Percentiles rank a stretch among this genome's conserved stretches.
These are phyloP conservation scores for Zoanthus solanderi DNA, from an alignment of 92 coral and sea anemone species.

Conservation along the genomic window DNA sequence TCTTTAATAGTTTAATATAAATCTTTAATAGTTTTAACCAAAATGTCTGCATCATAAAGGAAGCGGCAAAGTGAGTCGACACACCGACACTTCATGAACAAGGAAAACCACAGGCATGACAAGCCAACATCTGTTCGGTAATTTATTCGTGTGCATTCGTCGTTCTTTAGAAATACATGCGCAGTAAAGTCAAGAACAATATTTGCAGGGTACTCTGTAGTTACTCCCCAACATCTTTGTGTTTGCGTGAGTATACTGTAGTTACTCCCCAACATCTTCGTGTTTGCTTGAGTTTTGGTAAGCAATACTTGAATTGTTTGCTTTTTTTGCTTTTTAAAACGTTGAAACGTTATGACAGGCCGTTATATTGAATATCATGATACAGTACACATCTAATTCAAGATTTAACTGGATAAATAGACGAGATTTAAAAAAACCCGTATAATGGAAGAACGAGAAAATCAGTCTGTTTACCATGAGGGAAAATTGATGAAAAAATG, in stretches of 20 bases:
- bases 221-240: too few relatives aligned
- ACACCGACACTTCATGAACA: neutral
- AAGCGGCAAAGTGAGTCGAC: neutral
- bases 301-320: too few relatives aligned
- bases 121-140: neutral
- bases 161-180: too few relatives aligned
- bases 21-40: conserved; percentile 1
- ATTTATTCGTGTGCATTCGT: neutral
- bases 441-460: conserved; percentile 19
- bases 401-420: neutral
- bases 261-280: too few relatives aligned
- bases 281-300: too few relatives aligned
- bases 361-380: neutral
- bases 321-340: too few relatives aligned
- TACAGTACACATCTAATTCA: neutral
- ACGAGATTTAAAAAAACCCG: too few relatives aligned
- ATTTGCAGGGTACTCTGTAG: too few relatives aligned
- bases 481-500: conserved; percentile 72
- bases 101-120: neutral
- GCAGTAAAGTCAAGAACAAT: too few relatives aligned
- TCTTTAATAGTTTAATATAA: conserved; percentile 30
- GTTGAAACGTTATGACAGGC: neutral
- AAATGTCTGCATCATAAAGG: neutral
- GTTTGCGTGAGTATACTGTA: too few relatives aligned
- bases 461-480: conserved; percentile 37